These are phyloP conservation scores for Manis javanica DNA, from an alignment of 2,797 vertebrate genomes.

Conservation along the genomic window DNA sequence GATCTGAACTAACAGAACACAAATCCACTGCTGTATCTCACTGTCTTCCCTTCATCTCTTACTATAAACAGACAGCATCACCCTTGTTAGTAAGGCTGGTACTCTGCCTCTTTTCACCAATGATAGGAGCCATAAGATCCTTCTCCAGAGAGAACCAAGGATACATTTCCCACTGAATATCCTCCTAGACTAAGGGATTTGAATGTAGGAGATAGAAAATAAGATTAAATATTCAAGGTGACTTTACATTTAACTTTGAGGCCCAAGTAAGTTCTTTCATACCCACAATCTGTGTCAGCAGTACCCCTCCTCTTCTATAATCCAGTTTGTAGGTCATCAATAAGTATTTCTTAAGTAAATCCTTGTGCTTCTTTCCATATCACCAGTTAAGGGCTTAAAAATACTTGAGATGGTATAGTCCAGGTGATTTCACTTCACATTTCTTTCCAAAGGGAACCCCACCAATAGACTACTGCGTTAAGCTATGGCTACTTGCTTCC, in stretches of 20 bases:
- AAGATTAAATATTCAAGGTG: not conserved
- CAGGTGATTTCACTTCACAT: not conserved
- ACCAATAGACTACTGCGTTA: not conserved
- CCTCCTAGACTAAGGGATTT: not conserved
- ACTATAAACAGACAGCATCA: not conserved
- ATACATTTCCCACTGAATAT: not conserved
- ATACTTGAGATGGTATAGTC: not conserved
- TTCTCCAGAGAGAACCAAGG: not conserved
- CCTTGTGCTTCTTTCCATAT: not conserved
- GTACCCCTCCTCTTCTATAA: not conserved
- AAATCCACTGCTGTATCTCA: not conserved
- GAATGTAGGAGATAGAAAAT: not conserved
- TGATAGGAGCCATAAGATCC: not conserved
- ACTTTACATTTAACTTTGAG: constrained; percentile 3
- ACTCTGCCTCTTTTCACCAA: not conserved
- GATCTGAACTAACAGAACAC: not conserved
- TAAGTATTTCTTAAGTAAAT: not conserved
- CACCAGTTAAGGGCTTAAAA: not conserved
- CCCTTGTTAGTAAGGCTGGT: not conserved
- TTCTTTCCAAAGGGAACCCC: not conserved
- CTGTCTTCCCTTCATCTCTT: not conserved
- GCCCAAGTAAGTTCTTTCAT: not conserved
- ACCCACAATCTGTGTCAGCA: not conserved
- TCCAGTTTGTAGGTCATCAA: not conserved
- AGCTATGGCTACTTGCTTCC: not conserved